Evolutionary conservation across 2,888 invertebrate genomes (phyloP).

Genomic region (Corbicula japonica): DNA sequence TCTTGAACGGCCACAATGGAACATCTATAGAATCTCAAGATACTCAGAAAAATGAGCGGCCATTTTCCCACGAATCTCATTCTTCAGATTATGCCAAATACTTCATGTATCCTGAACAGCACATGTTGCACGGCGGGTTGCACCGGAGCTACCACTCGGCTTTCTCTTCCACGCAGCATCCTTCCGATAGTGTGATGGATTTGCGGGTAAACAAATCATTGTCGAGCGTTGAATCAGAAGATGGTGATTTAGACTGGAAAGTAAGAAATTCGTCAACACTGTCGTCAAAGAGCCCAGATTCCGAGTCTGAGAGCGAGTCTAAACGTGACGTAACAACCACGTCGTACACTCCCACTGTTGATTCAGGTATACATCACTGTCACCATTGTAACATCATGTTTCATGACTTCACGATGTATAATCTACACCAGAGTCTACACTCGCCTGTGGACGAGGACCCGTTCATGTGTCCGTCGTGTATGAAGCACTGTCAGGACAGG

Average conservation of each 20-base stretch:
- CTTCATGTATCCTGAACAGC: constrained; percentile 65
- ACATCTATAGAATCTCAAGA: constrained; percentile 51
- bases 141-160: constrained; percentile 62
- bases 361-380: constrained; percentile 82
- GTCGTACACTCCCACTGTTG: constrained; percentile 77
- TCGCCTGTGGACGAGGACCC: constrained; percentile 80
- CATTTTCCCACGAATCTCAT: constrained; percentile 48
- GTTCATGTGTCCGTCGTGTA: constrained; percentile 81
- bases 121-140: constrained; percentile 47
- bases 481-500: constrained; percentile 81
- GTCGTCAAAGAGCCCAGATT: constrained; percentile 72
- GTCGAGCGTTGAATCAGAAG: constrained; percentile 76
- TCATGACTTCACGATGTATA: constrained; percentile 83
- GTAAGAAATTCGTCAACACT: constrained; percentile 65
- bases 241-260: constrained; percentile 70
- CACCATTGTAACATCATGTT: constrained; percentile 82
- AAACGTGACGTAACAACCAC: constrained; percentile 82
- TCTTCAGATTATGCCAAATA: constrained; percentile 40
- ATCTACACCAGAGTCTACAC: constrained; percentile 82
- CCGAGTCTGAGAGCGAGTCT: constrained; percentile 79
- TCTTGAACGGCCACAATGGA: constrained; percentile 48
- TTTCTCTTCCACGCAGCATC: constrained; percentile 30
- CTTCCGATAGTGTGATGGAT: constrained; percentile 76
- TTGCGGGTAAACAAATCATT: constrained; percentile 79
- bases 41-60: constrained; percentile 46